Conservation (phyloP, 2,113 vertebrate genomes). For the Xiphias gladius region DNA sequence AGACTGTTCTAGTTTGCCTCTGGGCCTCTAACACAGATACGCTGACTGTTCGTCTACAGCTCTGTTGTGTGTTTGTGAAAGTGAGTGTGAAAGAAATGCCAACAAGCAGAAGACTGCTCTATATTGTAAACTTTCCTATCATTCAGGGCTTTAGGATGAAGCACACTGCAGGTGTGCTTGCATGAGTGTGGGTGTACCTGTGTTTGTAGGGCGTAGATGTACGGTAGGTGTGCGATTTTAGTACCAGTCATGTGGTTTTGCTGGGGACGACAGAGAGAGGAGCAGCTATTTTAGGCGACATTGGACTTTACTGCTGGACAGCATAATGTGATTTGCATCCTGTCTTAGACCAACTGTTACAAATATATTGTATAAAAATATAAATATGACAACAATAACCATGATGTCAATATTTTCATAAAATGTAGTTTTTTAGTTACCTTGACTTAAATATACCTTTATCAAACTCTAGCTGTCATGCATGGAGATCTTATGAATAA, state of each 20-base stretch:
- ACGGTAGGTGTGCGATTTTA: background rate
- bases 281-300: background rate
- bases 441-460: background rate
- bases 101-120: background rate
- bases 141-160: background rate
- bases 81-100: background rate
- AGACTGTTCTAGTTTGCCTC: slow-evolving; percentile 23
- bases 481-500: background rate
- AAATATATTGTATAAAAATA: no score
- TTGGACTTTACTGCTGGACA: background rate
- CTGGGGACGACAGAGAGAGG: background rate
- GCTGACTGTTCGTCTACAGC: slow-evolving; percentile 22
- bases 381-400: no score
- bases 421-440: background rate
- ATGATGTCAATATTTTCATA: background rate
- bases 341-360: no score
- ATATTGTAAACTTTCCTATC: background rate
- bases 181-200: background rate
- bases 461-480: background rate
- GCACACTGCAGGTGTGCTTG: background rate
- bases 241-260: background rate
- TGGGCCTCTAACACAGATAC: background rate
- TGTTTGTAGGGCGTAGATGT: background rate
- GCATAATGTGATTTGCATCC: no score
- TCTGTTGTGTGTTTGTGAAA: slow-evolving; percentile 1